phyloP scores from a whole-genome alignment of 2,888 invertebrate genomes.

The Therioaphis trifolii region DNA sequence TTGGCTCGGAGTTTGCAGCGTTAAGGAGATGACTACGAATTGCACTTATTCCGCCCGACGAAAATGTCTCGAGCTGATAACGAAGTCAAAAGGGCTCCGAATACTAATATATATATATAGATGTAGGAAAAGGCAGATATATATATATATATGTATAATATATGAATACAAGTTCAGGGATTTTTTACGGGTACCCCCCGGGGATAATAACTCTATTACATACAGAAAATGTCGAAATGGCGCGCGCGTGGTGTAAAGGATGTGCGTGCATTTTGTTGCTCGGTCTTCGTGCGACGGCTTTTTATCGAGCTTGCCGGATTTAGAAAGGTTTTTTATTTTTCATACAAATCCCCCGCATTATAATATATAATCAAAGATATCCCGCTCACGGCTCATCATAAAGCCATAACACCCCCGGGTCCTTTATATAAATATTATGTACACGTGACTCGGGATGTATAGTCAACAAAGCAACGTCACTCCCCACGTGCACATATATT shows the following conservation, averaged over 20 bases:
- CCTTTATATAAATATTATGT: too few species aligned
- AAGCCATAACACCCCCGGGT: not conserved
- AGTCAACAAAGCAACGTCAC: too few species aligned
- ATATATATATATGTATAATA: not conserved
- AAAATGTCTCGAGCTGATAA: conserved; percentile 57
- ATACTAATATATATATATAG: conserved; percentile 13
- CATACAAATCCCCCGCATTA: not conserved
- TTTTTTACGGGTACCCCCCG: conserved; percentile 31
- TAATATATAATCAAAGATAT: conserved; percentile 3
- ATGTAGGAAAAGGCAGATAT: not conserved
- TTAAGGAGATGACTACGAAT: conserved; percentile 50
- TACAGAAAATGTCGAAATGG: conserved; percentile 34
- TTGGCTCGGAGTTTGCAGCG: conserved; percentile 35
- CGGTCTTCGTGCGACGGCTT: not conserved
- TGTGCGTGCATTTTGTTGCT: not conserved
- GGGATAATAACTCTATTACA: conserved; percentile 54
- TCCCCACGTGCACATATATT: too few species aligned
- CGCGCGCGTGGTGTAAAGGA: not conserved
- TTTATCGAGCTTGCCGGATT: conserved; percentile 7
- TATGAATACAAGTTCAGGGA: not conserved
- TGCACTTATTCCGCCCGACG: conserved; percentile 44
- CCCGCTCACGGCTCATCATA: too few species aligned
- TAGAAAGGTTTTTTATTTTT: not conserved
- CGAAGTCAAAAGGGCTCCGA: conserved; percentile 34
- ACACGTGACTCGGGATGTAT: too few species aligned